These are phyloP conservation scores for Aphrocallistes beatrix DNA, from an alignment of 37 sponge, comb jelly and placozoan species.

Conservation along the genomic window DNA sequence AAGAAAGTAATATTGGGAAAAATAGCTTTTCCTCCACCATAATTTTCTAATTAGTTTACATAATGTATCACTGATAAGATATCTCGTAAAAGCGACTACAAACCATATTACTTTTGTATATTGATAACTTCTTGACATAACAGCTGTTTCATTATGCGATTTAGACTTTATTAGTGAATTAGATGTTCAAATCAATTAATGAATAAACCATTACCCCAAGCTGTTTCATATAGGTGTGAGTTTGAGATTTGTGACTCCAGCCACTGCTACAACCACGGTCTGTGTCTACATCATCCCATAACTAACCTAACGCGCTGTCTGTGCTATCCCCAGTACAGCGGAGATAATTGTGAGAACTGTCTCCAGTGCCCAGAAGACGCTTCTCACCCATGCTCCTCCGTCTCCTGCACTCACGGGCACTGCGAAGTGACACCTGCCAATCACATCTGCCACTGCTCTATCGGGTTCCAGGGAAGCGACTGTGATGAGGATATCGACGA, in stretches of 20 bases:
- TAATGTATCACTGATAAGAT: too few relatives aligned
- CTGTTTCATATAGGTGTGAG: not conserved
- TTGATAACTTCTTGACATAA: not conserved
- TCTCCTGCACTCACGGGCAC: not conserved
- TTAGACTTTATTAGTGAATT: not conserved
- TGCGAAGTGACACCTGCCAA: not conserved
- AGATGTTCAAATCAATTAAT: not conserved
- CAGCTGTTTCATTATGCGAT: not conserved
- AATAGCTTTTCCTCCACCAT: too few relatives aligned
- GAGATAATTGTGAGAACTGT: not conserved
- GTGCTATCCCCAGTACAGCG: not conserved
- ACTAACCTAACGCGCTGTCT: not conserved
- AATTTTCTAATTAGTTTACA: too few relatives aligned
- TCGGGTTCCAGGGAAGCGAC: not conserved
- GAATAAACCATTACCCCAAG: too few relatives aligned
- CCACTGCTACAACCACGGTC: not conserved
- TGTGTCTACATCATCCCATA: not conserved
- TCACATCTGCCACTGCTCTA: not conserved
- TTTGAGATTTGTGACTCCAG: not conserved
- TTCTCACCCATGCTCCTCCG: not conserved
- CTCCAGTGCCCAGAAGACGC: not conserved
- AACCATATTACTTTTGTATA: too few relatives aligned
- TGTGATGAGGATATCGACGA: not conserved
- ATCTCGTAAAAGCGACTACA: too few relatives aligned
- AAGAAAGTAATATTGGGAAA: conserved; percentile 43